Base-by-base conservation (phyloP, 2,888 invertebrate genomes). In the Conistra vaccinii region DNA sequence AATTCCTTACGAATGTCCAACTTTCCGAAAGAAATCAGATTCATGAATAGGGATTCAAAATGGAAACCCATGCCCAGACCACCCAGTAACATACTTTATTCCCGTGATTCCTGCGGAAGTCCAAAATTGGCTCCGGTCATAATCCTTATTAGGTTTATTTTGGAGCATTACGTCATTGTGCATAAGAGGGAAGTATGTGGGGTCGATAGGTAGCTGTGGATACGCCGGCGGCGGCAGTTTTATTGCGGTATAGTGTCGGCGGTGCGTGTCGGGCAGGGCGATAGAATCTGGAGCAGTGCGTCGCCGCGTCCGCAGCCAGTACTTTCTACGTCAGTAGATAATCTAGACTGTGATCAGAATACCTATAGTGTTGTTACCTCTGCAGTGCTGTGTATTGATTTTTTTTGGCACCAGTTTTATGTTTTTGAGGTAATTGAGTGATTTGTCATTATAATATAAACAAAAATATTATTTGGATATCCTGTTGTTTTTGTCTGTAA, bases 101-200 rank as follows among this genome's bases (percentile, higher is more conserved):
- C 67, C 69, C 67, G 51, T 73, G 48, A 65, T 83, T 87, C 83
- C 85, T 86, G 84, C 90, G 90, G 90, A 92, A 90, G 88, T 91
- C 87, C 89, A 91, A 88, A 91, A 89, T 91, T 85, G 87, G 77
- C 77, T 73, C 57, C 78, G 82, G 85, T 85, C 87, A 91, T 93
- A 93, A 94, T 94, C 95, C 95, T 89, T 95, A 94, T 91, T 94
- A 91, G 93, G 95, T 95, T 95, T 96, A 96, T 96, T 96, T 96
- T 96, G 93, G 95, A 94, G 88, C 93, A 96, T 96, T 96, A 96
- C 96, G 96, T 96, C 96, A 96, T 94, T 93, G 90, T 90, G 89
- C 89, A 70, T 87, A 88, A 65, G 85, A 87, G 87, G 91, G 88
- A 89, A 88, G 89, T 87, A 89, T 87, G 88, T 86, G 88, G 89